Base-by-base conservation (phyloP, 2,797 vertebrate species). In the Botia kubotai region DNA sequence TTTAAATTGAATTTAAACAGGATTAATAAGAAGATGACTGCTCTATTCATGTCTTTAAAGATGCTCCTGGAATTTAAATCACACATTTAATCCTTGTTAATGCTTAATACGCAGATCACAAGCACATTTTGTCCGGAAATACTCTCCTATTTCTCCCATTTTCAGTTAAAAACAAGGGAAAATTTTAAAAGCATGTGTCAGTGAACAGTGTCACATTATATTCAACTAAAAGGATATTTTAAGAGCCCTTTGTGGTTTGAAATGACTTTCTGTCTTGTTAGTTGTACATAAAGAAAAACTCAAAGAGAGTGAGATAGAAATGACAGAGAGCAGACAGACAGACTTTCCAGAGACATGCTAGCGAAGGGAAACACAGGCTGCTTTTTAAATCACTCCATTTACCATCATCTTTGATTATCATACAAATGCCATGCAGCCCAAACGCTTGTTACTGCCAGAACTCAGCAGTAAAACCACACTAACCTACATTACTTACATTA, bases 161-260 rank as follows among this genome's bases (percentile, higher is more conserved):
- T 81, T 81, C 39, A 71, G 74, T 83, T 50, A 62, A 52, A 65
- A 77, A 67, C 14, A 6, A 73, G 66, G 19, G 81, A 58, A 85
- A 85, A 85, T 75, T 48, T 85, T 46, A 74, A 55, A 81, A 78
- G 84, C 84, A 74, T 65, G 69, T 79, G 63, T 82, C 46, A 4
- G 1, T 55, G 77, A 80, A 77, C 81, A 50, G 65, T 66, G 84
- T 83, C 78, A 66, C 75, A 29, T 81, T 83, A 78, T 83, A 55
- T 48, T 36, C 62, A 75, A 78, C 52, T 36, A 69, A 80, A 53
- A 36, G 70, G 75, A 82, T 85, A 85, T 83, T 85, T 83, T 85
- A 77, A 80, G 81, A 74, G 81, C 48, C 46, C 69, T 67, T 65
- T 77, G 84, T 29, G 78, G 84, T 73, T 82, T 77, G 21, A 80